These are phyloP conservation scores for Periophthalmus magnuspinnatus DNA, from an alignment of 2,797 vertebrate species.

Conservation along the genomic window DNA sequence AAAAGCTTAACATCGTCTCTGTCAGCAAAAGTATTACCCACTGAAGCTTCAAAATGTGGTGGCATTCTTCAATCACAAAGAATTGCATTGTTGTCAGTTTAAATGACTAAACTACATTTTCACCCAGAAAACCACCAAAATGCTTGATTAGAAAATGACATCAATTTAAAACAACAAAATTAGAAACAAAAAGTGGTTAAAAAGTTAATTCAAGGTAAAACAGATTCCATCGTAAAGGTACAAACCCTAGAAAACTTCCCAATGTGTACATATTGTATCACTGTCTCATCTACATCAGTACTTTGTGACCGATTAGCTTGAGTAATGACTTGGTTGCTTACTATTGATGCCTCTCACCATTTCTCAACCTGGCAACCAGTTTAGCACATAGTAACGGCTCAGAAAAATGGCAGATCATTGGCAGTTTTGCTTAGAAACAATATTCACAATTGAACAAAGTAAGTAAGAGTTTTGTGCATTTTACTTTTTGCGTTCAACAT, in stretches of 20 bases:
- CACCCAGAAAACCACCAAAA: conserved; percentile 5
- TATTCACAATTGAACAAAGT: background rate
- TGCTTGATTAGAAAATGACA: conserved; percentile 35
- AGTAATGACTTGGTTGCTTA: background rate
- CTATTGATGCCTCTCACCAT: background rate
- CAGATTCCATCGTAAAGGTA: conserved; percentile 49
- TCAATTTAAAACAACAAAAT: conserved; percentile 24
- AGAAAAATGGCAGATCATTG: conserved; percentile 2
- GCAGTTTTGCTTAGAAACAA: conserved; percentile 3
- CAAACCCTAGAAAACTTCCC: conserved; percentile 45
- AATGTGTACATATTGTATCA: conserved; percentile 19
- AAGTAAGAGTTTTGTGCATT: background rate
- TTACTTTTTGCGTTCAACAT: conserved; percentile 1
- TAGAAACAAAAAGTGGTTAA: conserved; percentile 10
- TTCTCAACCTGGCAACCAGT: conserved; percentile 7
- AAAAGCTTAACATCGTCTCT: background rate
- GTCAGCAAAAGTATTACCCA: background rate
- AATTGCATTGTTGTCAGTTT: too few relatives aligned
- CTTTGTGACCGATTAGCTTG: background rate
- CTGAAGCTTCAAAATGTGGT: too few relatives aligned
- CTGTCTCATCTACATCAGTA: conserved; percentile 39
- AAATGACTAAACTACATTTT: too few relatives aligned
- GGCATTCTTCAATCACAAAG: too few relatives aligned
- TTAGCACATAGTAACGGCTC: conserved; percentile 3
- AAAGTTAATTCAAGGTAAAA: conserved; percentile 6